phyloP scores from a whole-genome alignment of 53 echinoderm and acorn worm species.

The Arbacia lixula region DNA sequence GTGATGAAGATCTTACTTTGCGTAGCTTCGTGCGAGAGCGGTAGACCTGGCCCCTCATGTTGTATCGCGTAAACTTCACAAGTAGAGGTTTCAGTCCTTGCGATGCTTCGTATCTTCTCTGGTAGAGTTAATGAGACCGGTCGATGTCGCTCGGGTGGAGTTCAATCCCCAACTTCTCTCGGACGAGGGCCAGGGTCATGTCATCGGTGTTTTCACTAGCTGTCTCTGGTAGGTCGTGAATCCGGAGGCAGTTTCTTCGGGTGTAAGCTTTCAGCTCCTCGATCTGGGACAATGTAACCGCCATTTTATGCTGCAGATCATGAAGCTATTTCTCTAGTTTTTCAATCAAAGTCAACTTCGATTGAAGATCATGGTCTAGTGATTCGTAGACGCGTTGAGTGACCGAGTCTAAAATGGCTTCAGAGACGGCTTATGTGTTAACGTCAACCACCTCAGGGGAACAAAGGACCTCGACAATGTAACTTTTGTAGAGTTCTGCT shows the following conservation, averaged over 20 bases:
- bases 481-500: too few species aligned
- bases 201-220: neutral
- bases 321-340: neutral
- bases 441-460: too few species aligned
- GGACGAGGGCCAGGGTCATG: neutral
- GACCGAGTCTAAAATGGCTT: neutral
- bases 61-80: neutral
- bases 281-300: neutral
- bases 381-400: constrained; percentile 4
- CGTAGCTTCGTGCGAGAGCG: neutral
- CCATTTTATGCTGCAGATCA: neutral
- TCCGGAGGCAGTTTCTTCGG: neutral
- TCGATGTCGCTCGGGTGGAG: neutral
- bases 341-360: neutral
- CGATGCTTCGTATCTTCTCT: neutral
- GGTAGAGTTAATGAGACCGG: neutral
- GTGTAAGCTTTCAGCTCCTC: neutral
- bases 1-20: neutral
- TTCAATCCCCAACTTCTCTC: too few species aligned
- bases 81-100: neutral
- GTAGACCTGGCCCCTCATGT: neutral
- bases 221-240: neutral
- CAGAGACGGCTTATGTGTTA: too few species aligned
- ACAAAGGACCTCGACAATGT: too few species aligned
- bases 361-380: constrained; percentile 6